Evolutionary conservation across 2,797 vertebrate species (phyloP).

Genomic region (Varecia variegata): DNA sequence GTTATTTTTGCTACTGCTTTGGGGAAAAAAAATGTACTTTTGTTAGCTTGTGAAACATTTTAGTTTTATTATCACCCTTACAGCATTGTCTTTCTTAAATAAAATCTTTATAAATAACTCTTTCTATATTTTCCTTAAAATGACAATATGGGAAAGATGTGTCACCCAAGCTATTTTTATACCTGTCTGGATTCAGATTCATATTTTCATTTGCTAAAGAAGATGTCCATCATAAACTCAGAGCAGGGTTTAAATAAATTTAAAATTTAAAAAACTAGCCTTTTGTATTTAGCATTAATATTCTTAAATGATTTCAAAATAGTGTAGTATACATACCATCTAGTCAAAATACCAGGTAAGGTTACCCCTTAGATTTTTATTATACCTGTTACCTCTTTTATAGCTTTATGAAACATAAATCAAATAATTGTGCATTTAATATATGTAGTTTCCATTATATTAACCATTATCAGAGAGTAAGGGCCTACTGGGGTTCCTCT

Average conservation of each 20-base stretch:
- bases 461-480: neutral
- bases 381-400: neutral
- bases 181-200: neutral
- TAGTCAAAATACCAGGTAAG: neutral
- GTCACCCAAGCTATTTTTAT: neutral
- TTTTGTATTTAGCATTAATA: neutral
- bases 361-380: neutral
- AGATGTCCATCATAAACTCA: neutral
- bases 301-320: constrained; percentile 16
- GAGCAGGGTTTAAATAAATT: neutral
- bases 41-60: neutral
- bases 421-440: neutral
- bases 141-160: neutral
- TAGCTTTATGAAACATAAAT: neutral
- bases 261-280: neutral
- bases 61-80: neutral
- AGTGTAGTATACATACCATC: neutral
- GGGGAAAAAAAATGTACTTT: neutral
- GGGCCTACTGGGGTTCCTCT: neutral
- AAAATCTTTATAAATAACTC: neutral
- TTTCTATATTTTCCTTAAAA: neutral
- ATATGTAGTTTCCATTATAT: neutral
- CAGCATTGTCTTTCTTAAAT: neutral
- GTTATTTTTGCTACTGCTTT: neutral
- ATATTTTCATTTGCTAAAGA: neutral